Base-by-base conservation (phyloP, 2,888 invertebrate genomes). In the Leptinotarsa peninsularis region DNA sequence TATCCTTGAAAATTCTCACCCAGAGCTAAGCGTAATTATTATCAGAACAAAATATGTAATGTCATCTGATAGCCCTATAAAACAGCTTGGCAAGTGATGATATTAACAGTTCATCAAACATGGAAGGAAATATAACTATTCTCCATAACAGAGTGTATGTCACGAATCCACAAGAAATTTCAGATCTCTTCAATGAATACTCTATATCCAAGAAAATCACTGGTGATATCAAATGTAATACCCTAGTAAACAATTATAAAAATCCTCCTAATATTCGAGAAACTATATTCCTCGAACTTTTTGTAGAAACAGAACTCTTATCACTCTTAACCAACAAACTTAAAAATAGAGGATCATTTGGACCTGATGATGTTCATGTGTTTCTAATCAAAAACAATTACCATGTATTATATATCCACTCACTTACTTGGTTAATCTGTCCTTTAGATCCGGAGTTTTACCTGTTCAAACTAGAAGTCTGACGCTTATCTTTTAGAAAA, bases 11-110 rank as follows among this genome's bases (percentile, higher is more conserved):
- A 49, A 68, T 17, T 43, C 18, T 68, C 21, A 50, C 49, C 52
- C 68, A 68, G 50, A 68, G 7, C 43, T 23, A 67, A 67, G 43
- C 27, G 49, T 18, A 23, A 68, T 7, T 49, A 18, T 7, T 68
- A 50, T 50, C 68, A 68, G 49, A 68, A 49, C 50, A 68, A 68
- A 68, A 68, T 68, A 52, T 21, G 21, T 21, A 21, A 49, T 52
- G 23, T 21, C 7, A 68, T 68, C 67, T 14, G 50, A 49, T 18
- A 68, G 43, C 52, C 67, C 52, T 18, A 49, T n/a, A 68, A 68
- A 68, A 68, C 68, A 50, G 23, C 68, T 43, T 49, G 68, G 68
- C 52, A 68, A 23, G 54, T 68, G 23, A 52, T 68, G 50, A 18
- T 56, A 56, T 21, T 17, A 56, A 17, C n/a, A 4, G 18, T 18